Evolutionary conservation across 1,140 invertebrate species (phyloP).

Genomic region (Heterodera schachtii): DNA sequence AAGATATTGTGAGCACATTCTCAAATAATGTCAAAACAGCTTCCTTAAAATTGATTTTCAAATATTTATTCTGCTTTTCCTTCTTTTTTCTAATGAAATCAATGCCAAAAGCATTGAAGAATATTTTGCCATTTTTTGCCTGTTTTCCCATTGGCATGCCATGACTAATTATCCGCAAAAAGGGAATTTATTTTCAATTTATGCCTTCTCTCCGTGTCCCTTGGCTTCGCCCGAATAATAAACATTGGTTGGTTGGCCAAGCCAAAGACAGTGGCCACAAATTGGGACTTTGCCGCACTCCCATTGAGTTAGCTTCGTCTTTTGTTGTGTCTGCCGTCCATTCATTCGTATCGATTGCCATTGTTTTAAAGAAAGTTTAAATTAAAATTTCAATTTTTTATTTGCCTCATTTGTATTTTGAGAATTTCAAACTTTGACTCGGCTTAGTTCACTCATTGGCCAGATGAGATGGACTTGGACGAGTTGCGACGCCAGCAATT

Average conservation of each 20-base stretch:
- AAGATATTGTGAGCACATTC: neutral
- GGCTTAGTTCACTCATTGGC: neutral
- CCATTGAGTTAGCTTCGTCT: neutral
- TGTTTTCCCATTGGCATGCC: neutral
- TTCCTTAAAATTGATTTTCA: neutral
- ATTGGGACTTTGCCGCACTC: slow-evolving; percentile 1
- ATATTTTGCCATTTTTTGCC: neutral
- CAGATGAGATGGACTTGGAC: slow-evolving; percentile 47
- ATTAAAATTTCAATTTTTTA: neutral
- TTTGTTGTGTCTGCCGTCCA: neutral
- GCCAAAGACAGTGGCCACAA: neutral
- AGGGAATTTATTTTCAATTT: neutral
- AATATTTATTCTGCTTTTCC: neutral
- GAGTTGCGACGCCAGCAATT: slow-evolving; percentile 51
- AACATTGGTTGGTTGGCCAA: neutral
- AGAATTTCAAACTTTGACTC: neutral
- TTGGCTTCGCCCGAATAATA: neutral
- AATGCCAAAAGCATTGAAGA: neutral
- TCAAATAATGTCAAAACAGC: neutral
- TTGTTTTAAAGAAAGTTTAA: neutral
- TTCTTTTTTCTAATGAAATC: too few species aligned
- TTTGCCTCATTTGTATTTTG: neutral
- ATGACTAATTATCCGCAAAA: neutral
- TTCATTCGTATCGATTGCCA: neutral
- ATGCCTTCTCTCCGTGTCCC: neutral